These are phyloP conservation scores for Tetropium fuscum DNA, from an alignment of 2,888 invertebrate species.

Conservation along the genomic window DNA sequence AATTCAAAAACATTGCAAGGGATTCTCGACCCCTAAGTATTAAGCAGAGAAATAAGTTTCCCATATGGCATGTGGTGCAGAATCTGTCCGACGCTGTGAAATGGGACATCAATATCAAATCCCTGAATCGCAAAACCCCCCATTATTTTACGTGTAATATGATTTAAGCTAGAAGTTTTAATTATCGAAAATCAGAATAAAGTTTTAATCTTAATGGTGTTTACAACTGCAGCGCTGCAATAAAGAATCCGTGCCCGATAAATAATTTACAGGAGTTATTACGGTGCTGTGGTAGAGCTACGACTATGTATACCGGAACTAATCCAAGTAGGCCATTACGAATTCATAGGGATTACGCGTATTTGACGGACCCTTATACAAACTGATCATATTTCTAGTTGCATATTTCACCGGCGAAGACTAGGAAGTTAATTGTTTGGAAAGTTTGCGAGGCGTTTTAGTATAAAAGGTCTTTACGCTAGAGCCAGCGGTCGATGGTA, in stretches of 20 bases:
- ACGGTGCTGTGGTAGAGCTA: background rate
- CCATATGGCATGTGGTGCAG: too few relatives aligned
- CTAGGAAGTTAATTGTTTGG: constrained; percentile 31
- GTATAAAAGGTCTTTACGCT: constrained; percentile 2
- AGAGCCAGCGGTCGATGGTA: background rate
- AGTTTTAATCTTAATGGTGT: constrained; percentile 6
- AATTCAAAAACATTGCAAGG: too few relatives aligned
- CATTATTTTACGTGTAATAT: background rate
- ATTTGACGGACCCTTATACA: constrained; percentile 9
- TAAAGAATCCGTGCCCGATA: constrained; percentile 5
- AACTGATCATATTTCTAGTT: constrained; percentile 26
- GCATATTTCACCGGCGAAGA: constrained; percentile 30
- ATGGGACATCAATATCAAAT: background rate
- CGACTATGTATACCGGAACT: constrained; percentile 1
- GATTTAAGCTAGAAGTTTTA: constrained; percentile 16
- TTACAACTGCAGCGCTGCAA: constrained; percentile 4
- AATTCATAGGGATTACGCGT: constrained; percentile 8
- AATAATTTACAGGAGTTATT: constrained; percentile 17
- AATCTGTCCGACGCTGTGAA: too few relatives aligned
- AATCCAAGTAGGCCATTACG: constrained; percentile 15
- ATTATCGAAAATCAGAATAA: constrained; percentile 2
- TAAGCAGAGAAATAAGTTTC: too few relatives aligned
- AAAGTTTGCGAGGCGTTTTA: constrained; percentile 26
- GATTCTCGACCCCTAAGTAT: too few relatives aligned
- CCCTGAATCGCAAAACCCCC: background rate